Conservation (phyloP, 2,888 invertebrate genomes). For the Diloba caeruleocephala region DNA sequence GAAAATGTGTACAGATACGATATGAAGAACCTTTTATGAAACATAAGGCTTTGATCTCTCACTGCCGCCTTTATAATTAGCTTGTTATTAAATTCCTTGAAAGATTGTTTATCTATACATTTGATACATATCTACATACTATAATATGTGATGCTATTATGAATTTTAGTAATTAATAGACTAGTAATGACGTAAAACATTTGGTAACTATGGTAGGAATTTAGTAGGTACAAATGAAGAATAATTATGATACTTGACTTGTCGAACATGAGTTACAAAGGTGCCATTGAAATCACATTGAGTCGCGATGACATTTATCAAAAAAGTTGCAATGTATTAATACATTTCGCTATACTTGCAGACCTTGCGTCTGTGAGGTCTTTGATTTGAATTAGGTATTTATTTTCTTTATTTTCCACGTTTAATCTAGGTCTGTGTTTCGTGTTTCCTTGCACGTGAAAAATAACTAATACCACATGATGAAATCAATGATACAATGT, state of each 20-base stretch:
- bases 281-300: constrained; percentile 5
- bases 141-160: constrained; percentile 23
- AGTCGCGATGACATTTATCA: not conserved
- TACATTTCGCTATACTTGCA: not conserved
- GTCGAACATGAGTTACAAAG: not conserved
- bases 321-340: not conserved
- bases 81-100: constrained; percentile 60
- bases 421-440: too few relatives aligned
- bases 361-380: too few relatives aligned
- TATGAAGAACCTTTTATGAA: constrained; percentile 45
- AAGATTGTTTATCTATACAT: constrained; percentile 41
- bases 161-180: constrained; percentile 31
- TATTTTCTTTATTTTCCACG: too few relatives aligned
- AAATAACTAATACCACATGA: too few relatives aligned
- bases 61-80: constrained; percentile 61
- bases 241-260: not conserved
- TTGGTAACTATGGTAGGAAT: not conserved
- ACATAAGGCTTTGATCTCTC: constrained; percentile 62
- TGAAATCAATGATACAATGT: too few relatives aligned
- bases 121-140: constrained; percentile 35
- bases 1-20: constrained; percentile 16
- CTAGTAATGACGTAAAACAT: not conserved
- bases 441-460: too few relatives aligned
- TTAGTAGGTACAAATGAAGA: not conserved
- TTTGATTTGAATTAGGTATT: too few relatives aligned